phyloP scores from a whole-genome alignment of 2,888 invertebrate genomes.

The Tenthredo livida region DNA sequence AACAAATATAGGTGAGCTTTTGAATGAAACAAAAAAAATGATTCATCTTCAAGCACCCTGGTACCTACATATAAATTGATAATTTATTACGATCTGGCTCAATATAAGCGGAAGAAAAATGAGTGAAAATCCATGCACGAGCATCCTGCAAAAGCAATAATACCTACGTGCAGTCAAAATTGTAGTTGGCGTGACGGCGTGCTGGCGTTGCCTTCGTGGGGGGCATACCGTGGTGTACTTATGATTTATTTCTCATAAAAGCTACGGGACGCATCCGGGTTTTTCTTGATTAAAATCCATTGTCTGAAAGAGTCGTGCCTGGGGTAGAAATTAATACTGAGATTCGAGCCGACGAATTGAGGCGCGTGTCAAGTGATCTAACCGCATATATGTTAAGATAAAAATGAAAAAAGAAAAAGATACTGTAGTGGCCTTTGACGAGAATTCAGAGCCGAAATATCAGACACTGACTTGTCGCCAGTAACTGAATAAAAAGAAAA shows the following conservation, averaged over 20 bases:
- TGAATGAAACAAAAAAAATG: background rate
- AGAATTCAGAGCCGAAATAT: background rate
- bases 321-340: conserved; percentile 27
- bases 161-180: conserved; percentile 35
- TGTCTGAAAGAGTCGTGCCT: conserved; percentile 34
- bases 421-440: background rate
- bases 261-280: conserved; percentile 36
- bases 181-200: conserved; percentile 25
- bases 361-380: conserved; percentile 26
- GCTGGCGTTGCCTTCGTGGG: conserved; percentile 18
- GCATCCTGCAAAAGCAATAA: conserved; percentile 16
- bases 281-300: conserved; percentile 46
- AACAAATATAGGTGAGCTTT: background rate
- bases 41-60: background rate
- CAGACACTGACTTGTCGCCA: background rate
- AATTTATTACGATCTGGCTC: conserved; percentile 14
- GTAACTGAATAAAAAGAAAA: background rate
- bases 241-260: conserved; percentile 46
- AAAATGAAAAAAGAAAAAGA: background rate
- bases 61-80: background rate
- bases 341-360: background rate
- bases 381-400: background rate
- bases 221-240: conserved; percentile 42
- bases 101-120: background rate
- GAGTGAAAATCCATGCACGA: background rate